These are phyloP conservation scores for Ectobius pallidus DNA, from an alignment of 2,888 invertebrate genomes.

Conservation along the genomic window DNA sequence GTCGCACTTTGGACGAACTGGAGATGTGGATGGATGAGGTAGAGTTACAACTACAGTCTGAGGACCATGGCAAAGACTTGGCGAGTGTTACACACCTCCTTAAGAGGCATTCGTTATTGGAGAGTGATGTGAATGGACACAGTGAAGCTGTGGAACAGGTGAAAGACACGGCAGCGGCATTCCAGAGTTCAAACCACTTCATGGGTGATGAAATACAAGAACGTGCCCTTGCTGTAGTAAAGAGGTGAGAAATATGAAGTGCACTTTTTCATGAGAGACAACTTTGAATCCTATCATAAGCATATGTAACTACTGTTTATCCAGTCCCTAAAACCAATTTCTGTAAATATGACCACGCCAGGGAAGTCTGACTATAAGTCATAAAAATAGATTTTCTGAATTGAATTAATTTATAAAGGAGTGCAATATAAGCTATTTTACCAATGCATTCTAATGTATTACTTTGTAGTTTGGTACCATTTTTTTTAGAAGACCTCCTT, in stretches of 20 bases:
- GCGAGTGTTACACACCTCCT: slow-evolving; percentile 83
- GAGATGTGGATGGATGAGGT: slow-evolving; percentile 92
- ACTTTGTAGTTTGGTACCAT: too few species aligned
- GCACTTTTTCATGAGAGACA: too few species aligned
- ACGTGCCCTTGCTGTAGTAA: slow-evolving; percentile 70
- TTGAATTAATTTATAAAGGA: too few species aligned
- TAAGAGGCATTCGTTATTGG: slow-evolving; percentile 80
- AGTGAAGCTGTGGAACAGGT: slow-evolving; percentile 81
- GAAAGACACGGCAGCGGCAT: slow-evolving; percentile 78
- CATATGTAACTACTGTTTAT: too few species aligned
- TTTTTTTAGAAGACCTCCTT: too few species aligned
- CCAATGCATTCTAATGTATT: too few species aligned
- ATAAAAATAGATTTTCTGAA: too few species aligned
- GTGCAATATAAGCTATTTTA: too few species aligned
- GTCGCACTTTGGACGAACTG: slow-evolving; percentile 89
- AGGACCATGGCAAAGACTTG: slow-evolving; percentile 83
- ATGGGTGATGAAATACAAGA: slow-evolving; percentile 85
- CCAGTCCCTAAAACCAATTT: too few species aligned
- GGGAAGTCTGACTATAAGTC: too few species aligned
- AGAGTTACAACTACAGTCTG: slow-evolving; percentile 75
- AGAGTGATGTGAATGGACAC: slow-evolving; percentile 84
- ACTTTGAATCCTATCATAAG: too few species aligned
- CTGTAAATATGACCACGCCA: too few species aligned
- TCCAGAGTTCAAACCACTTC: slow-evolving; percentile 83
- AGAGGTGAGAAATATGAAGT: slow-evolving; percentile 54